phyloP scores from a whole-genome alignment of 1,140 invertebrate species.

The Drosophila burlai region DNA sequence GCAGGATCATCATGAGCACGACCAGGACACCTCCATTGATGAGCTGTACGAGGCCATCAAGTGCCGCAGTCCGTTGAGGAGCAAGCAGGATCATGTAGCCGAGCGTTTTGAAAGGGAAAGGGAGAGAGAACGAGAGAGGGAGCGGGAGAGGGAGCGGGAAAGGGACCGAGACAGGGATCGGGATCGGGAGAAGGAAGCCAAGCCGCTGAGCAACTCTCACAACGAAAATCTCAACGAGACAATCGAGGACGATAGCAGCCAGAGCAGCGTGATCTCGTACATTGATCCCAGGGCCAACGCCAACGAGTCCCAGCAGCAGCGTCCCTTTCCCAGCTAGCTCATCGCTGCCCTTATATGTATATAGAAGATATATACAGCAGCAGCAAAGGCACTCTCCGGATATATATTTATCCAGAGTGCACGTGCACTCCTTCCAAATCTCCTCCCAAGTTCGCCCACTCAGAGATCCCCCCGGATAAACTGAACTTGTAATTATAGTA shows the following conservation, averaged over 20 bases:
- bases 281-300: conserved; percentile 74
- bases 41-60: conserved; percentile 84
- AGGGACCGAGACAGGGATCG: neutral
- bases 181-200: neutral
- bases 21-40: conserved; percentile 79
- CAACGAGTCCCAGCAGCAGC: conserved; percentile 24
- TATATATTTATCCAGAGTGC: conserved; percentile 1
- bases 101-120: conserved; percentile 29
- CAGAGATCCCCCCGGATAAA: neutral
- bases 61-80: conserved; percentile 62
- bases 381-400: conserved; percentile 10
- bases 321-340: conserved; percentile 34
- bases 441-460: conserved; percentile 17
- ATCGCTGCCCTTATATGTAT: conserved; percentile 15
- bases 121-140: conserved; percentile 16
- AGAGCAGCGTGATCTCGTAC: conserved; percentile 84
- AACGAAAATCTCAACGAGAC: conserved; percentile 74
- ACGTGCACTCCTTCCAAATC: neutral
- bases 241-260: conserved; percentile 84
- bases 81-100: conserved; percentile 32
- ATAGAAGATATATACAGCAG: conserved; percentile 39
- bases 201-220: conserved; percentile 29
- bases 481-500: conserved; percentile 47
- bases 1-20: conserved; percentile 30
- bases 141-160: neutral